Percentiles rank a stretch among this genome's conserved stretches.
These are phyloP conservation scores for Chamaea fasciata DNA, from an alignment of 2,113 vertebrate species.

Conservation along the genomic window DNA sequence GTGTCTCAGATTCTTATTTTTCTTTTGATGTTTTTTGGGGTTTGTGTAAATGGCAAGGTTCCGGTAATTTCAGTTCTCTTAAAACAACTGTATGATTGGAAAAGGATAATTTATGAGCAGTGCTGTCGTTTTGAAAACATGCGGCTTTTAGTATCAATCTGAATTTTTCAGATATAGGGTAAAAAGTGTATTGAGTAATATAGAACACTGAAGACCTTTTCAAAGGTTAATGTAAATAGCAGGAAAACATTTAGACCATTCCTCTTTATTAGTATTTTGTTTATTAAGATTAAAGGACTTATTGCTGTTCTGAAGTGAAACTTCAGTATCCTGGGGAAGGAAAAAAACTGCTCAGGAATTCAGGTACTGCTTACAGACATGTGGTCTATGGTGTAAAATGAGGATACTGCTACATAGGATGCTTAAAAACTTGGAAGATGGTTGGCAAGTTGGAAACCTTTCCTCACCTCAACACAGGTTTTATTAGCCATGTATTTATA, in stretches of 20 bases:
- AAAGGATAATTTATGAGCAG: background rate
- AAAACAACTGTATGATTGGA: background rate
- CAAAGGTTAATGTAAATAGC: slow-evolving; percentile 19
- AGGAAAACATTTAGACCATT: background rate
- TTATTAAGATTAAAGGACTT: slow-evolving; percentile 27
- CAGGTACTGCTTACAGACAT: background rate
- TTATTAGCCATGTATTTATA: background rate
- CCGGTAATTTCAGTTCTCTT: background rate
- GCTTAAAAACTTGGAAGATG: background rate
- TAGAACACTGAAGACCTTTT: background rate
- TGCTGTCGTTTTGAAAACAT: background rate
- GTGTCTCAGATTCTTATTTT: background rate
- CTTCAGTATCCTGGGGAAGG: background rate
- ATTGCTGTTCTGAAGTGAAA: background rate
- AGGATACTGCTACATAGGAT: background rate
- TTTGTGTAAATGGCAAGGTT: background rate
- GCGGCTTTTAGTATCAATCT: slow-evolving; percentile 19
- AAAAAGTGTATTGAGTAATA: background rate
- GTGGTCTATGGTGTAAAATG: background rate
- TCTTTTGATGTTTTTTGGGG: rapidly evolving
- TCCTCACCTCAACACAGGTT: background rate
- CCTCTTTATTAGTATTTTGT: background rate
- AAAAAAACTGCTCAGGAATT: background rate
- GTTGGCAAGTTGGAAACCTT: background rate
- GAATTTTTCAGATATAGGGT: background rate